Evolutionary conservation across 2,113 vertebrate genomes (phyloP), one percentile per base, ranked within the genome.

Genomic region (Micromys minutus): DNA sequence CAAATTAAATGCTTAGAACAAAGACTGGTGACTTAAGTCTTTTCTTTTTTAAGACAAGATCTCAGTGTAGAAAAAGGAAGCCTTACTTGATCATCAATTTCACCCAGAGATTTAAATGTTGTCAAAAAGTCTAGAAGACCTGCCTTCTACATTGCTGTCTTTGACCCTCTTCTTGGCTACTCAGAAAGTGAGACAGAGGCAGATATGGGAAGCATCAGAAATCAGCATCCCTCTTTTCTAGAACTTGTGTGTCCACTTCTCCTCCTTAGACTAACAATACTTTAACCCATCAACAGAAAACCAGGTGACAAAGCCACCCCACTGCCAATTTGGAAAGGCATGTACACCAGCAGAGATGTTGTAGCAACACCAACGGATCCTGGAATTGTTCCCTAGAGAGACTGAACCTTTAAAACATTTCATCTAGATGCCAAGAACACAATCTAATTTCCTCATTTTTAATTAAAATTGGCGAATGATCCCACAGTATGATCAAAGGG

Each of bases 201-300:
- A 67, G 69, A 90, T n/a, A 69, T 91, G 42, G 15, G 36, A 79
- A 74, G 67, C 71, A 39, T 74, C n/a, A 87, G n/a, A 63, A 94
- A 89, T 11, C 47, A 72, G 71, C 52, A 29, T 45, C 13, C 13
- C 0, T 36, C 63, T 47, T 93, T 94, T 89, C n/a, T 17, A 76
- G 91, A 91, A 81, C 31, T 91, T 36, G 76, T n/a, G 39, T 76
- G 76, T 57, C 19, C 71, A n/a, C 8, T 39, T 36, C 52, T 52
- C 80, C 36, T 94, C 31, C 26, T 89, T 55, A 34, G 36, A 88
- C 39, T n/a, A 91, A 87, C 26, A 77, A 3, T 65, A 31, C 86
- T 80, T 91, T 75, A 90, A 84, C 29, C 42, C 22, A 17, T 85
- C n/a, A 67, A 72, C 45, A 93, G 39, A 87, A 95, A 92, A 81